Conservation (phyloP, 2,797 vertebrate species). For the Margarornis squamiger region DNA sequence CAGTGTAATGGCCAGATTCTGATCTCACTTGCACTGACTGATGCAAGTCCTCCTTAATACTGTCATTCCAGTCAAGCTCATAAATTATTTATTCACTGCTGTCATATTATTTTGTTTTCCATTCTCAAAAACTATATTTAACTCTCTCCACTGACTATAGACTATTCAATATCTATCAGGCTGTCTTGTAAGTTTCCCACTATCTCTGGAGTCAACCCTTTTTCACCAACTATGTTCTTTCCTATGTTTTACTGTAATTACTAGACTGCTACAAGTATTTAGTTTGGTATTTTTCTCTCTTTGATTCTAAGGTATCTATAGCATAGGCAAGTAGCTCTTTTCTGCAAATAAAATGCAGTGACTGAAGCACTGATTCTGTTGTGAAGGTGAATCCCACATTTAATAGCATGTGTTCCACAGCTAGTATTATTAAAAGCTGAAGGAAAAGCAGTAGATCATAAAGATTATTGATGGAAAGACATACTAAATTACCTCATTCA, state of each 20-base stretch:
- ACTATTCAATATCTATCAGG: not conserved
- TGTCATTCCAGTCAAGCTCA: not conserved
- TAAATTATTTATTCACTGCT: not conserved
- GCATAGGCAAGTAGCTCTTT: not conserved
- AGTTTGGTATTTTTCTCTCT: not conserved
- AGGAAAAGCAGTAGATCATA: not conserved
- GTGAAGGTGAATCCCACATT: not conserved
- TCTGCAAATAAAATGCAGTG: not conserved
- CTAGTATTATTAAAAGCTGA: not conserved
- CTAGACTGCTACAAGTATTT: not conserved
- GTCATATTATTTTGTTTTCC: not conserved
- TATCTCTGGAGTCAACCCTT: not conserved
- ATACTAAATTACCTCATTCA: not conserved
- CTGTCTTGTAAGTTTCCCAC: not conserved
- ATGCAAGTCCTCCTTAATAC: not conserved
- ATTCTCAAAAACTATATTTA: not conserved
- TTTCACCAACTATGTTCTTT: not conserved
- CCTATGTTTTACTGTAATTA: not conserved
- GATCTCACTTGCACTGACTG: not conserved
- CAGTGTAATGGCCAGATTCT: not conserved
- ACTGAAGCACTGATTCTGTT: not conserved
- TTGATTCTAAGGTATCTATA: not conserved
- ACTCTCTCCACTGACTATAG: not conserved
- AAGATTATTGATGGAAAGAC: not conserved
- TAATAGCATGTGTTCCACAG: not conserved